phyloP scores from a whole-genome alignment of 2,888 invertebrate genomes.

The Epinotia brunnichana region DNA sequence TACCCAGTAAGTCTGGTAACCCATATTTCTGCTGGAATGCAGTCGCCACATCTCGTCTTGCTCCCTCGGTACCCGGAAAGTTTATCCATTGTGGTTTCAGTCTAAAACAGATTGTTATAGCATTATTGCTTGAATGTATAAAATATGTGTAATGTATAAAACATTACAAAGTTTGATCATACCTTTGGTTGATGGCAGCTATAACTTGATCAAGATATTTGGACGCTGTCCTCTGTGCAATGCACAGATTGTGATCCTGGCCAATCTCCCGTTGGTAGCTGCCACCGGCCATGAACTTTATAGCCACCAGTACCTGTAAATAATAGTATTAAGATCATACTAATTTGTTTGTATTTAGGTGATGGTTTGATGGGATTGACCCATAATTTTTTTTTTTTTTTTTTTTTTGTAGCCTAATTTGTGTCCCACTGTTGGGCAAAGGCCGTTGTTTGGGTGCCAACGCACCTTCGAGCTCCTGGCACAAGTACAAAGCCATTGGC shows the following conservation, averaged over 20 bases:
- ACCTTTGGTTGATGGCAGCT: conserved; percentile 4
- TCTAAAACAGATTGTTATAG: conserved; percentile 3
- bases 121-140: background rate
- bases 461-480: conserved; percentile 6
- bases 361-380: background rate
- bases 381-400: too few species aligned
- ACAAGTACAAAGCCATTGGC: conserved; percentile 12
- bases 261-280: conserved; percentile 11
- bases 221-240: conserved; percentile 9
- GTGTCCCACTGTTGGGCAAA: too few species aligned
- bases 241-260: conserved; percentile 15
- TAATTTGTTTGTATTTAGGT: background rate
- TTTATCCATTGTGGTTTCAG: background rate
- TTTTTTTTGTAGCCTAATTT: too few species aligned
- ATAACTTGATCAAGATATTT: background rate
- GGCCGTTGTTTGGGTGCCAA: conserved; percentile 1
- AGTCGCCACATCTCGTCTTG: background rate
- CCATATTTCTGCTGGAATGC: conserved; percentile 4
- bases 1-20: background rate
- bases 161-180: background rate
- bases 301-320: background rate
- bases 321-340: background rate
- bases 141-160: background rate
- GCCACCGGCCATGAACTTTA: conserved; percentile 15
- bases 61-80: background rate